phyloP scores from a whole-genome alignment of 2,113 vertebrate genomes.

The Burhinus bistriatus region DNA sequence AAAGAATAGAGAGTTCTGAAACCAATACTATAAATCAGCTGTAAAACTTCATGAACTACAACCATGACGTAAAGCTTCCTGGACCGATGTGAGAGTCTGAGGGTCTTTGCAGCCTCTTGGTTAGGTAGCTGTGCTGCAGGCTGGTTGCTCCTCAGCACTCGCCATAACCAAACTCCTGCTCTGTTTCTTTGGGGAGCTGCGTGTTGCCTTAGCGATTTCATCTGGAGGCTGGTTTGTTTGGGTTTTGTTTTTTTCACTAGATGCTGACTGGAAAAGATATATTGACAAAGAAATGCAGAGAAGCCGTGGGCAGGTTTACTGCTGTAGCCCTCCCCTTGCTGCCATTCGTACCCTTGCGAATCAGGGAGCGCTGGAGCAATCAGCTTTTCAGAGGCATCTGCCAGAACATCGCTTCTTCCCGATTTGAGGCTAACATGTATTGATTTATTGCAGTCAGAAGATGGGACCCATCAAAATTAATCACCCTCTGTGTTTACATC shows the following conservation, averaged over 20 bases:
- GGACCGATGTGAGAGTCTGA: neutral
- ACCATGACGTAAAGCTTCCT: neutral
- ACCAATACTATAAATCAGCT: neutral
- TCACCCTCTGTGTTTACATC: neutral
- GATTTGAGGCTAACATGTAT: neutral
- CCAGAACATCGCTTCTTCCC: neutral
- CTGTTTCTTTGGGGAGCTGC: neutral
- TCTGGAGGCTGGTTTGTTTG: neutral
- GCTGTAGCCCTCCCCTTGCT: neutral
- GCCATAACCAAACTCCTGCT: neutral
- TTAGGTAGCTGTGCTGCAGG: neutral
- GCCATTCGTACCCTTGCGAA: neutral
- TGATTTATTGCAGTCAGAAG: neutral
- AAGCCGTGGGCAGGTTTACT: neutral
- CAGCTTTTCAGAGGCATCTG: neutral
- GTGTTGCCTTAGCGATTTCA: neutral
- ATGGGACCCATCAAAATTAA: neutral
- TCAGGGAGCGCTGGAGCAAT: neutral
- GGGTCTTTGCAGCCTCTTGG: neutral
- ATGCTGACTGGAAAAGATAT: neutral
- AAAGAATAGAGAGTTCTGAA: conserved; percentile 9
- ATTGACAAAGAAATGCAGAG: neutral
- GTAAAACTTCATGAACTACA: conserved; percentile 1
- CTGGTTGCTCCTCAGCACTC: neutral
- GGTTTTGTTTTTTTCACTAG: neutral